Conservation (phyloP, 2,113 vertebrate species). For the Nansenia antarctica region DNA sequence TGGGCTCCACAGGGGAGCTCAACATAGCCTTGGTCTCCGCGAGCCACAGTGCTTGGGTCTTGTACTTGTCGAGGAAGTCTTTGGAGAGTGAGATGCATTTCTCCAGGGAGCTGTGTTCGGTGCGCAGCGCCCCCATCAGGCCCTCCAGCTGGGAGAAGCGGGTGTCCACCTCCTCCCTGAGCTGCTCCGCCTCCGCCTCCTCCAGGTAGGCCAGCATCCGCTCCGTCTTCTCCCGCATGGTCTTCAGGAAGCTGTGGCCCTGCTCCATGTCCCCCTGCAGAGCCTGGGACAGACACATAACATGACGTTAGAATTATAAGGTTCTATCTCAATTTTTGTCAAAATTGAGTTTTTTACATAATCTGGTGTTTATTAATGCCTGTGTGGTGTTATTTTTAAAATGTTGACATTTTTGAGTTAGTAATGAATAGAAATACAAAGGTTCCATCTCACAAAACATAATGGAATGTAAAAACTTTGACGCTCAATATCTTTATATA, state of each 20-base stretch:
- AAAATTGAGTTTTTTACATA: too few species aligned
- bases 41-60: conserved; percentile 85
- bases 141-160: conserved; percentile 80
- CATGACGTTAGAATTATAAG: too few species aligned
- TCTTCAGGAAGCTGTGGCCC: conserved; percentile 88
- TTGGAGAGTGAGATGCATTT: conserved; percentile 88
- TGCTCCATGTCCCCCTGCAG: conserved; percentile 86
- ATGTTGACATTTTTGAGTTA: too few species aligned
- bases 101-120: conserved; percentile 82
- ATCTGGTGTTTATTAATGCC: too few species aligned
- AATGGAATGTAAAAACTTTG: too few species aligned
- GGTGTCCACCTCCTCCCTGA: conserved; percentile 79
- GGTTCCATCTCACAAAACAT: too few species aligned
- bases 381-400: too few species aligned
- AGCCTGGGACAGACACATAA: conserved; percentile 47
- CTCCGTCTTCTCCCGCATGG: conserved; percentile 86
- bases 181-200: conserved; percentile 74
- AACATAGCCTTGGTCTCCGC: conserved; percentile 81
- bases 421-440: too few species aligned
- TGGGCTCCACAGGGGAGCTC: conserved; percentile 80
- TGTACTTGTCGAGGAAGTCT: conserved; percentile 93
- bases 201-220: conserved; percentile 80
- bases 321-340: too few species aligned
- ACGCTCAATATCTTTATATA: not conserved
- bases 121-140: conserved; percentile 79